Conservation (phyloP, 2,888 invertebrate species). For the Eupithecia centaureata region DNA sequence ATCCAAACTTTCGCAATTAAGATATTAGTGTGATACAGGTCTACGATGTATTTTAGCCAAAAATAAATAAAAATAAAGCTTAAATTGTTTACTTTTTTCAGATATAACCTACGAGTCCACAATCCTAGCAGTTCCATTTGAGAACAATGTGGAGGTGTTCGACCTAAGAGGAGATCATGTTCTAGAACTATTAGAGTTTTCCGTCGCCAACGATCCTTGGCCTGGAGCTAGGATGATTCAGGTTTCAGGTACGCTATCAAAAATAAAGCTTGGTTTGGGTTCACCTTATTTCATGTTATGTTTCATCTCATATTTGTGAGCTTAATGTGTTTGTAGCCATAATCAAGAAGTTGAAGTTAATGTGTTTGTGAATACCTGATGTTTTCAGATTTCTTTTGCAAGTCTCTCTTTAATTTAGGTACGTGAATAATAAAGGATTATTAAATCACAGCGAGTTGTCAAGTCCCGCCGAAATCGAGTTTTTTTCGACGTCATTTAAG, state of each 20-base stretch:
- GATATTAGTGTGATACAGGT: too few species aligned
- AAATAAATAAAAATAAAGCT: too few species aligned
- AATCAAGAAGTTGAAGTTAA: too few species aligned
- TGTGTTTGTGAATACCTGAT: too few species aligned
- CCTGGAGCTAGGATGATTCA: constrained; percentile 83
- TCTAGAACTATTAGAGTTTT: constrained; percentile 84
- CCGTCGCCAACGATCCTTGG: constrained; percentile 73
- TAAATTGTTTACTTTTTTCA: constrained; percentile 68
- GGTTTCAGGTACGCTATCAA: constrained; percentile 77
- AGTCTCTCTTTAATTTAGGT: too few species aligned
- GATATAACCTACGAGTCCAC: constrained; percentile 89
- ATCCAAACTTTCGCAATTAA: too few species aligned
- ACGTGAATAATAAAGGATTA: too few species aligned
- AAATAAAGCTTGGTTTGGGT: background rate
- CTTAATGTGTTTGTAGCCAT: background rate
- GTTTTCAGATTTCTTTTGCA: too few species aligned
- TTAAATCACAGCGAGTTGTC: too few species aligned
- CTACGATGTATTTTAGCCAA: too few species aligned
- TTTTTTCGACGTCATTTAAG: too few species aligned
- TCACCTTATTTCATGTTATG: background rate
- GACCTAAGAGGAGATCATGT: constrained; percentile 88
- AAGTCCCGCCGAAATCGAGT: too few species aligned
- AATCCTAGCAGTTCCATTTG: constrained; percentile 89
- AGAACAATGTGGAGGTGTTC: constrained; percentile 88
- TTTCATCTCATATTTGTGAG: background rate